Conservation (phyloP, 2,113 vertebrate genomes). For the Pavo muticus region DNA sequence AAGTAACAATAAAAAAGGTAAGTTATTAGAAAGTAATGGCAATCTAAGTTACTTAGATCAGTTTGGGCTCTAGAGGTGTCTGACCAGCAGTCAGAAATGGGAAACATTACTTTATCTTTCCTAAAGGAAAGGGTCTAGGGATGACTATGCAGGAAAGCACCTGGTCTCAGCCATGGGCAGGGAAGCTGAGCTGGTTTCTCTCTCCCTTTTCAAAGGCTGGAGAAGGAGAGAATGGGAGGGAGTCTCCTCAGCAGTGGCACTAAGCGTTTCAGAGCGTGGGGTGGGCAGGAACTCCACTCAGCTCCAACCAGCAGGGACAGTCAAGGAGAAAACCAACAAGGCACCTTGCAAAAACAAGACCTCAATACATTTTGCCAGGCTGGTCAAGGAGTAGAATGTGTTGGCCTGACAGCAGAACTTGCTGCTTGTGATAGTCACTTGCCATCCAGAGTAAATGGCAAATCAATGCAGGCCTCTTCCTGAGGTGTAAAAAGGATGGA, state of each 20-base stretch:
- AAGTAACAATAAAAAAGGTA: not conserved
- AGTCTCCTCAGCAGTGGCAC: not conserved
- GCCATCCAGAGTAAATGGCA: not conserved
- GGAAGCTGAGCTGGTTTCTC: not conserved
- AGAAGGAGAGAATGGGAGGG: not conserved
- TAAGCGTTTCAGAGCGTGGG: not conserved
- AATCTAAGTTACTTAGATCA: not conserved
- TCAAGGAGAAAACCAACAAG: not conserved
- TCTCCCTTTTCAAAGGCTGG: not conserved
- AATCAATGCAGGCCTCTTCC: not conserved
- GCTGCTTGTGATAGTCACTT: not conserved
- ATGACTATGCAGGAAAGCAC: not conserved
- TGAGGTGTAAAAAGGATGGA: not conserved
- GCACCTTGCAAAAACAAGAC: not conserved
- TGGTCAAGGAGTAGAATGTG: not conserved
- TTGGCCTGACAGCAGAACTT: not conserved
- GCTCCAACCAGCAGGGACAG: not conserved
- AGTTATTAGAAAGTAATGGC: not conserved
- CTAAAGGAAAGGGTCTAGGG: not conserved
- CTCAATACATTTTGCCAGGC: not conserved
- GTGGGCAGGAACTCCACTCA: not conserved
- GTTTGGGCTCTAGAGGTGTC: not conserved
- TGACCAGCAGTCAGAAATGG: not conserved
- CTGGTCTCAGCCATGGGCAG: not conserved
- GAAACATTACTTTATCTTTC: not conserved